These are phyloP conservation scores for Euphysa ruthae DNA, from an alignment of 30 jellyfish, hydroid and myxozoan genomes.

Conservation along the genomic window DNA sequence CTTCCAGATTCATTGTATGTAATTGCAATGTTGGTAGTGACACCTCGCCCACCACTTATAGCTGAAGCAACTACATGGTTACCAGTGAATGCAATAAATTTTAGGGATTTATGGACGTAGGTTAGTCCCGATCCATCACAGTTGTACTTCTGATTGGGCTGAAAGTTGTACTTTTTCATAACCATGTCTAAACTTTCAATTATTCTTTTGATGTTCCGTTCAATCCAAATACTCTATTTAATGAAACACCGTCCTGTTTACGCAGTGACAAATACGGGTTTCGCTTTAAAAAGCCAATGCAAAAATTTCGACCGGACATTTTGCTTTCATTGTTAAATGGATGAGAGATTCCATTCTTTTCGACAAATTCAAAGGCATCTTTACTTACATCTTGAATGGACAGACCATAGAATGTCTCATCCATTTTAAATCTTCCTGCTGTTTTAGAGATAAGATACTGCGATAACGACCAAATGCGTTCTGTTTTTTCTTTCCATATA, in stretches of 20 bases:
- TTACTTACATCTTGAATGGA: no score
- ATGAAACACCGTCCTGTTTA: constrained; percentile 28
- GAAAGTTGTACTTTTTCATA: constrained; percentile 6
- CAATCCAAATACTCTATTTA: constrained; percentile 33
- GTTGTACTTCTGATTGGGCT: constrained; percentile 23
- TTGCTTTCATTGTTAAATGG: constrained; percentile 10
- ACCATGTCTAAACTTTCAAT: no score
- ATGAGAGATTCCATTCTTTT: no score
- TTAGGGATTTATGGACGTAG: constrained; percentile 48
- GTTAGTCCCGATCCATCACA: constrained; percentile 48
- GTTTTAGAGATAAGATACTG: constrained; percentile 25
- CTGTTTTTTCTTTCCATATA: constrained; percentile 8
- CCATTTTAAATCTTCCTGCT: constrained; percentile 30
- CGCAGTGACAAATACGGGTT: constrained; percentile 16
- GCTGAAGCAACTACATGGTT: constrained; percentile 40
- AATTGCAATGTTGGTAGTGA: constrained; percentile 1
- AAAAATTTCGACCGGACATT: constrained; percentile 24
- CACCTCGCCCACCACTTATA: constrained; percentile 39
- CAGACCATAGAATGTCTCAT: no score
- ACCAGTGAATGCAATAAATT: constrained; percentile 32
- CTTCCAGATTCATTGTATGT: constrained; percentile 30
- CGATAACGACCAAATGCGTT: constrained; percentile 16
- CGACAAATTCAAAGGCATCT: no score
- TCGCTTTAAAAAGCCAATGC: constrained; percentile 11
- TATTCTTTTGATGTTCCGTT: no score